These are phyloP conservation scores for Anoura caudifer DNA, from an alignment of 2,113 vertebrate genomes.

Conservation along the genomic window DNA sequence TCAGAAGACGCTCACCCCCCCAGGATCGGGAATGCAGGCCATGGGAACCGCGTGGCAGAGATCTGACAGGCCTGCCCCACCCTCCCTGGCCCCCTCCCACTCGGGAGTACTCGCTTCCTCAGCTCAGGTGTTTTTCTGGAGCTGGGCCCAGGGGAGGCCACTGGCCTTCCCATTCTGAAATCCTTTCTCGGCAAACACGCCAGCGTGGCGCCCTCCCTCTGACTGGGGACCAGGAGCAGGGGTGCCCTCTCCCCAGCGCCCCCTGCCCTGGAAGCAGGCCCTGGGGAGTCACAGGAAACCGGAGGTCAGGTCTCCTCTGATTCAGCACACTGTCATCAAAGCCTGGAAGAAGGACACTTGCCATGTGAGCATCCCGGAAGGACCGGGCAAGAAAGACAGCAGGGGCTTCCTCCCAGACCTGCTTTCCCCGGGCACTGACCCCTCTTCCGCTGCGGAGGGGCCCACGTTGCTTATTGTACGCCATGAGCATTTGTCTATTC, in stretches of 20 bases:
- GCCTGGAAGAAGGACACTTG: accelerated
- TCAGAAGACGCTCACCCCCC: accelerated
- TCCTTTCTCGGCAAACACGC: background rate
- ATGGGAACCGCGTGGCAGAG: accelerated
- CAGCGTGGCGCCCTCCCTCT: background rate
- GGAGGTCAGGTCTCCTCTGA: background rate
- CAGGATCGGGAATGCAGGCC: accelerated
- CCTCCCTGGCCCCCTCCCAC: accelerated
- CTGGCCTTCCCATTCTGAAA: background rate
- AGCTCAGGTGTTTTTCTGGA: background rate
- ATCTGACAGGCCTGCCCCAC: background rate
- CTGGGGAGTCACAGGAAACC: background rate
- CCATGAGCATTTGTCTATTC: background rate
- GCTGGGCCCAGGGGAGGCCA: background rate
- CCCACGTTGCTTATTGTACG: background rate
- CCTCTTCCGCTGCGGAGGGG: background rate
- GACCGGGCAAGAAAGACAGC: background rate
- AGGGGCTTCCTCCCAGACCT: background rate
- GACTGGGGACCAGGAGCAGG: background rate
- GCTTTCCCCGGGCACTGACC: background rate
- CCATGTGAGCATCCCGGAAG: too few relatives aligned
- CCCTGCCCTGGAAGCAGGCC: background rate
- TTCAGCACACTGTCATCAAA: background rate
- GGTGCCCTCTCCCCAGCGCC: background rate
- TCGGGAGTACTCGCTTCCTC: accelerated